Evolutionary conservation across 2,888 invertebrate genomes (phyloP).

Genomic region (Brachypalpus laphriformis): DNA sequence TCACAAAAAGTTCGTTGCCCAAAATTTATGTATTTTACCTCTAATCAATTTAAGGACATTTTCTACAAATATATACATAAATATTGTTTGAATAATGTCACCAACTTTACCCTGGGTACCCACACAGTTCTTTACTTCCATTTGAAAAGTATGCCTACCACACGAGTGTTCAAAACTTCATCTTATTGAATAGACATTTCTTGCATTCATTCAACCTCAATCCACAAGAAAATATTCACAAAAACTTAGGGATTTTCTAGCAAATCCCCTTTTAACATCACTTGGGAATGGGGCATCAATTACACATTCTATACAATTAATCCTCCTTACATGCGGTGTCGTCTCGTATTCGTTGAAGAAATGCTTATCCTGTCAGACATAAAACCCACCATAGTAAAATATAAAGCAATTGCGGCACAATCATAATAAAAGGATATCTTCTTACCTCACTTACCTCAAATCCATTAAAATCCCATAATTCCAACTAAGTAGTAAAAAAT

Average conservation of each 20-base stretch:
- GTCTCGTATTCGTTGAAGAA: background rate
- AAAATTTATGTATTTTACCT: background rate
- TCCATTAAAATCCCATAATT: slow-evolving; percentile 57
- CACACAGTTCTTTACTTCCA: background rate
- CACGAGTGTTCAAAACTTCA: background rate
- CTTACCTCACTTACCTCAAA: slow-evolving; percentile 29
- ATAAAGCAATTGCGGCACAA: slow-evolving; percentile 24
- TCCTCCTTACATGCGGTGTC: slow-evolving; percentile 7
- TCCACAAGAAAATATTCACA: background rate
- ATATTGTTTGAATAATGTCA: background rate
- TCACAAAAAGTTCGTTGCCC: background rate
- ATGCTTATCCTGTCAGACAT: slow-evolving; percentile 20
- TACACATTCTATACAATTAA: slow-evolving; percentile 18
- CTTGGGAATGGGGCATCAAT: slow-evolving; percentile 19
- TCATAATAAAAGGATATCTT: slow-evolving; percentile 45
- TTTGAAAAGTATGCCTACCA: background rate
- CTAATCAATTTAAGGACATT: background rate
- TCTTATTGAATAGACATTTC: background rate
- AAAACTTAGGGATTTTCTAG: background rate
- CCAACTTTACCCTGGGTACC: background rate
- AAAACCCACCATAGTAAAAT: background rate
- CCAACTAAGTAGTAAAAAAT: slow-evolving; percentile 23
- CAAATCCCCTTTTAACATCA: too few relatives aligned
- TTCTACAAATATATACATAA: background rate
- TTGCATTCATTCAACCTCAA: background rate